phyloP scores from a whole-genome alignment of 2,113 vertebrate genomes.

The Gallinago media region DNA sequence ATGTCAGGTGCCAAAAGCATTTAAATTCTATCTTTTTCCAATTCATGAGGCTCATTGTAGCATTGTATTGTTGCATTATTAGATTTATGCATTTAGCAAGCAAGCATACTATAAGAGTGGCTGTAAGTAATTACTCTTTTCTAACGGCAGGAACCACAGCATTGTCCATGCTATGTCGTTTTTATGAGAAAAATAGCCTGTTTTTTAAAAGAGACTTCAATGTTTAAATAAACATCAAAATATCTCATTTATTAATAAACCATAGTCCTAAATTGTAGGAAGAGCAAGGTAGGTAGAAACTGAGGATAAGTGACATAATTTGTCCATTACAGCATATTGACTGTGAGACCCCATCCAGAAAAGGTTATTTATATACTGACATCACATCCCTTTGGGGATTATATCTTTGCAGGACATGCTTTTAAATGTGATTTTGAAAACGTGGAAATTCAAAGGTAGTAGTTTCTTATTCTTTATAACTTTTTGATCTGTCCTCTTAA shows the following conservation, averaged over 20 bases:
- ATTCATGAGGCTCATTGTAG: conserved; percentile 74
- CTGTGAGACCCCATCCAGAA: not conserved
- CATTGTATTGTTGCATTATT: conserved; percentile 75
- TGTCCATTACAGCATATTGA: not conserved
- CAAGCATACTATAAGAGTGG: conserved; percentile 67
- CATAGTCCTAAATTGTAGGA: not conserved
- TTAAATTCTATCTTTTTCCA: conserved; percentile 74
- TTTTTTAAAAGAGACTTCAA: conserved; percentile 20
- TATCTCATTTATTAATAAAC: conserved; percentile 37
- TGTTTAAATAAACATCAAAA: conserved; percentile 28
- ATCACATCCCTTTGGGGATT: not conserved
- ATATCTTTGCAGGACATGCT: not conserved
- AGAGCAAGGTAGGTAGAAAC: not conserved
- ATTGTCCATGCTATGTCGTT: conserved; percentile 66
- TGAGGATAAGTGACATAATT: not conserved
- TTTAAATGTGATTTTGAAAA: not conserved
- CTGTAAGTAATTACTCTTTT: conserved; percentile 76
- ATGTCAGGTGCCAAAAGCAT: conserved; percentile 77
- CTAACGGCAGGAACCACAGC: conserved; percentile 59
- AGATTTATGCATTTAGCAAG: conserved; percentile 75
- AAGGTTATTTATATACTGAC: not conserved
- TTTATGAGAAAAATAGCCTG: conserved; percentile 61
- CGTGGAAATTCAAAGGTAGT: not conserved
- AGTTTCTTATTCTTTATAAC: not conserved
- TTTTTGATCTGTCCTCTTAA: not conserved